phyloP scores from a whole-genome alignment of 1,140 invertebrate species.

The Microvelia longipes region DNA sequence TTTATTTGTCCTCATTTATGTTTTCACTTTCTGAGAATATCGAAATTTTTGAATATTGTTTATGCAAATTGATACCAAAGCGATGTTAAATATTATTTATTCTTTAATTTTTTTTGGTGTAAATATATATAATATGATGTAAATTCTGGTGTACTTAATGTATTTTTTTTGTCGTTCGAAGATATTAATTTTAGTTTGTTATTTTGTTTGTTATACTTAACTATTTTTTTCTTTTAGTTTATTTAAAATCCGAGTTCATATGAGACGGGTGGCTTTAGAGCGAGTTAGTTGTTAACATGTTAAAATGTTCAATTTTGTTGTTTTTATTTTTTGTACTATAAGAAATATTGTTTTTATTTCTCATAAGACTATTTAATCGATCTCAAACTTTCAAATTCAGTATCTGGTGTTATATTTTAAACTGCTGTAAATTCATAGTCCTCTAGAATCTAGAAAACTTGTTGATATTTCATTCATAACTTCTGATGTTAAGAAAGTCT shows the following conservation, averaged over 20 bases:
- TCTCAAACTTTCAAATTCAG: too few relatives aligned
- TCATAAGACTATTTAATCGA: too few relatives aligned
- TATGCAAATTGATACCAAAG: constrained; percentile 18
- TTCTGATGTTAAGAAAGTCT: too few relatives aligned
- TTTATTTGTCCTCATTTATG: background rate
- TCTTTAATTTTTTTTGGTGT: constrained; percentile 3
- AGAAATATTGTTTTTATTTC: too few relatives aligned
- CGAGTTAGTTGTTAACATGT: too few relatives aligned
- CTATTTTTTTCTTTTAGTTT: constrained; percentile 2
- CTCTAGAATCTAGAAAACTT: too few relatives aligned
- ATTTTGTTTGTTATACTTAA: background rate
- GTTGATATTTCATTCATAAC: too few relatives aligned
- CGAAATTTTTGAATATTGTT: constrained; percentile 6
- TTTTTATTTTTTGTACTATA: too few relatives aligned
- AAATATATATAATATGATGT: constrained; percentile 3
- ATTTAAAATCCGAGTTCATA: background rate
- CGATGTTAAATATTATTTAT: constrained; percentile 14
- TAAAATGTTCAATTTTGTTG: too few relatives aligned
- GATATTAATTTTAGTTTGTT: background rate
- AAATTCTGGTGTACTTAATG: background rate
- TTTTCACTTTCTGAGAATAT: background rate
- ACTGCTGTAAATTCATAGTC: too few relatives aligned
- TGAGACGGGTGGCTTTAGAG: background rate
- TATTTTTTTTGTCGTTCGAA: background rate
- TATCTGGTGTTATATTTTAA: too few relatives aligned